phyloP scores from a whole-genome alignment of 1,140 invertebrate species.

The Cyphomyrmex costatus region DNA sequence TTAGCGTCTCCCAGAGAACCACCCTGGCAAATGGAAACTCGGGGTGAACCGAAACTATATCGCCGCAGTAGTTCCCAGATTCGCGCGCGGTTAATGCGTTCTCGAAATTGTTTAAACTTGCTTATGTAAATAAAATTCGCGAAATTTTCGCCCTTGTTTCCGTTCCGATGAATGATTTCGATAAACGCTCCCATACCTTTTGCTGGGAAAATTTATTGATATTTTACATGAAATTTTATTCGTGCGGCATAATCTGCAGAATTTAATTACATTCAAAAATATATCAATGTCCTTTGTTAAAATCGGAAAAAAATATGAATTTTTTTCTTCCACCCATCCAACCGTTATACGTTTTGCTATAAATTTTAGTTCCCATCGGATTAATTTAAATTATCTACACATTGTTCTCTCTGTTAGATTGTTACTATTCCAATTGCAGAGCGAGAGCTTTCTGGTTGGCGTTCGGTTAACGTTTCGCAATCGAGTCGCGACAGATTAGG shows the following conservation, averaged over 20 bases:
- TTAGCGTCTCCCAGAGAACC: conserved; percentile 41
- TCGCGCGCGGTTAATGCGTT: conserved; percentile 31
- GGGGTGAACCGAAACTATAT: conserved; percentile 46
- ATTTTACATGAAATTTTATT: conserved; percentile 25
- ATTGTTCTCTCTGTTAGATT: conserved; percentile 13
- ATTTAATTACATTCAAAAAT: conserved; percentile 15
- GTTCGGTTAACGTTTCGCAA: conserved; percentile 23
- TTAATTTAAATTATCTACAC: neutral
- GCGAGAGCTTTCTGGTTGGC: neutral
- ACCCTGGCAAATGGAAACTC: conserved; percentile 47
- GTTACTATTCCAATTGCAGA: neutral
- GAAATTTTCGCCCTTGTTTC: neutral
- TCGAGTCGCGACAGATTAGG: conserved; percentile 48
- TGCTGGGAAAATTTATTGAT: neutral
- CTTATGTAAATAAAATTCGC: conserved; percentile 52
- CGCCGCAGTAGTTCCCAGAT: conserved; percentile 16
- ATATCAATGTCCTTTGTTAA: conserved; percentile 15
- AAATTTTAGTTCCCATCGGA: neutral
- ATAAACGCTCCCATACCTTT: conserved; percentile 15
- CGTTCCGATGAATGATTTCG: conserved; percentile 7
- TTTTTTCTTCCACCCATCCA: neutral
- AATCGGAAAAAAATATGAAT: neutral
- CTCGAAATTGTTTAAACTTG: conserved; percentile 53
- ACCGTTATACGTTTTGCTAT: neutral
- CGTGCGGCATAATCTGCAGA: neutral